phyloP scores from a whole-genome alignment of 2,797 vertebrate species.

The Astyanax mexicanus region DNA sequence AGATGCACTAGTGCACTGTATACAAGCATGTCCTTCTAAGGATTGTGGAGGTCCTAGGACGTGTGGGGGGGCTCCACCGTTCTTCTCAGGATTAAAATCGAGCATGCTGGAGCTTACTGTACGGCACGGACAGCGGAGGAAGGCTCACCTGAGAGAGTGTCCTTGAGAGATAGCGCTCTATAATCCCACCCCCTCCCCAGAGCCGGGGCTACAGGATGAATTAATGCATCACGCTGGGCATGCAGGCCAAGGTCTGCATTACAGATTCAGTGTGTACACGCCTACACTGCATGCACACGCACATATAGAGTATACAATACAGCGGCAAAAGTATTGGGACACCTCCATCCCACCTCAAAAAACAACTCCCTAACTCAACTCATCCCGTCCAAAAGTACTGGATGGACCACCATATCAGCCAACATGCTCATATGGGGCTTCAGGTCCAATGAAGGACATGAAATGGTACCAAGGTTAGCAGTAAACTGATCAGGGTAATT shows the following conservation, averaged over 20 bases:
- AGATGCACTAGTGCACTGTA: conserved; percentile 5
- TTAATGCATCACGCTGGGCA: conserved; percentile 28
- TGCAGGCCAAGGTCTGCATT: background rate
- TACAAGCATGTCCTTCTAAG: background rate
- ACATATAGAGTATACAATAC: background rate
- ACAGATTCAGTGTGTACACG: conserved; percentile 1
- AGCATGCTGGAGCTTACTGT: conserved; percentile 7
- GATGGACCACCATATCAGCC: too few relatives aligned
- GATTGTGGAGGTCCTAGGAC: conserved; percentile 15
- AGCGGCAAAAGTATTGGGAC: too few relatives aligned
- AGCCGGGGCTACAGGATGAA: conserved; percentile 23
- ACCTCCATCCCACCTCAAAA: too few relatives aligned
- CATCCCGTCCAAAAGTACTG: too few relatives aligned
- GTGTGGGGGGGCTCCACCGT: conserved; percentile 5
- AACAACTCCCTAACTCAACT: too few relatives aligned
- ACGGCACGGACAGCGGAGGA: conserved; percentile 9
- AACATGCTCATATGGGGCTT: too few relatives aligned
- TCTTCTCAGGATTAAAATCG: conserved; percentile 37
- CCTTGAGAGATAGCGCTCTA: conserved; percentile 49
- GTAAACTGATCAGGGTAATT: too few relatives aligned
- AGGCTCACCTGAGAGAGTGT: conserved; percentile 45
- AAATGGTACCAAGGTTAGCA: too few relatives aligned
- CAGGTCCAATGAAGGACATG: too few relatives aligned
- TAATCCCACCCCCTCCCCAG: conserved; percentile 45
- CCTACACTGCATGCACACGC: background rate